Evolutionary conservation across 2,888 invertebrate species (phyloP), one percentile per base, ranked within the genome.

Genomic region (Noctua comes): DNA sequence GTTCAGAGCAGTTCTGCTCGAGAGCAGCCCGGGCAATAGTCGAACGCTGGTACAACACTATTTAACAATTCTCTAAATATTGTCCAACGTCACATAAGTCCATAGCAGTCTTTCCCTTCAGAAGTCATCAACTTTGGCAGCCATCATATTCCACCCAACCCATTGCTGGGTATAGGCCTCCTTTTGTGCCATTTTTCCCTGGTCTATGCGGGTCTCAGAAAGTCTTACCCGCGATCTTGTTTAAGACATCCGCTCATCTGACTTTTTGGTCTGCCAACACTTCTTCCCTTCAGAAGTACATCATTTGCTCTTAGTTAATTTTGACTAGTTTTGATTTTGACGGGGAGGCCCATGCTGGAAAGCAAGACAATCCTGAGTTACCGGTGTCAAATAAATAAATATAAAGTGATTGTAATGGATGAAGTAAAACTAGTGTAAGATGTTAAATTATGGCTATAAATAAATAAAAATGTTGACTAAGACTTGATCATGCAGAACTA

Each of bases 1-100:
- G 65, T 62, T 86, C 84, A 73, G 84, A 84, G 79, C 84, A 83
- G 76, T 80, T 79, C 73, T 84, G 84, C 79, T 86, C 66, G 73
- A 83, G 86, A 86, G 84, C 84, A 76, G 78, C 81, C 40, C 72
- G 79, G 64, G 76, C 82, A 75, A 84, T 84, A 54, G 86, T 84
- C 76, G 79, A 86, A 75, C 68, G 86, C 84, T 84, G 84, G 84
- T 84, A 84, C 86, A 71, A 65, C 46, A 69, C 75, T 51, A 66
- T 73, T 57, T 70, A 57, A 79, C 70, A 76, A 73, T 79, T 83
- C 54, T 82, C 43, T 81, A 76, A 64, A 59, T 43, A 69, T 64
- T 78, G 43, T 54, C 57, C 57, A 51, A 51, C 31, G n/a, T n/a
- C 40, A 46, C 10, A 18, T n/a, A 43, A 69, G 11, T 7, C 10